Evolutionary conservation across 1,140 invertebrate species (phyloP), one percentile per base, ranked within the genome.

Genomic region (Scaptomyza hsui): DNA sequence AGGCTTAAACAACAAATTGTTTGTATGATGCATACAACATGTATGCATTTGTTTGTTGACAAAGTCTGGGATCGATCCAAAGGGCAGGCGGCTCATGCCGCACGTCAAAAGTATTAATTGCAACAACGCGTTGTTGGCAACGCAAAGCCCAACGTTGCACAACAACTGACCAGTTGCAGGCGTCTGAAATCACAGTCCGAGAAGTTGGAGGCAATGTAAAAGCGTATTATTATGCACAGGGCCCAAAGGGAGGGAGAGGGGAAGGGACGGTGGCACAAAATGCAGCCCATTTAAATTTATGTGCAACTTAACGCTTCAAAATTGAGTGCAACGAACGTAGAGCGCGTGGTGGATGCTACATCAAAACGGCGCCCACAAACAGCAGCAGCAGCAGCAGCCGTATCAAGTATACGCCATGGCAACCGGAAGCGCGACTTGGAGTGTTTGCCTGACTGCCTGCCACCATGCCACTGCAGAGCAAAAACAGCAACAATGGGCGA

Each of bases 231-330:
- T 72, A 71, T 60, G 65, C 44, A 12, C 51, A 7, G 16, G 45
- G 18, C 18, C 47, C 16, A 37, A 13, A 39, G 9, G 24, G 10
- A 24, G n/a, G 37, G 19, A n/a, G 10, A 15, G 18, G 18, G 61
- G 19, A 12, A 35, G 47, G 21, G 24, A 37, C 37, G 21, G n/a
- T 47, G 26, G 39, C 18, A 39, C 18, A 26, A 29, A 18, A 48
- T 45, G 26, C 29, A 29, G 62, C 64, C 60, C 80, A 88, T 88
- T 88, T 88, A 88, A 88, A 88, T 88, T 88, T 88, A 88, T 88
- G 82, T 86, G 78, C 83, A 88, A 88, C 82, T 88, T 88, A 88
- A 88, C 82, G 82, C 83, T 88, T 88, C 75, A 88, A 88, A 88
- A 88, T 88, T 82, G 82, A 88, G 82, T 88, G 82, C 82, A 88